A percentile compares a stretch with the other conserved stretches of the same genome.
Evolutionary conservation across 2,888 invertebrate genomes (phyloP).

Genomic region (Catocala nupta): DNA sequence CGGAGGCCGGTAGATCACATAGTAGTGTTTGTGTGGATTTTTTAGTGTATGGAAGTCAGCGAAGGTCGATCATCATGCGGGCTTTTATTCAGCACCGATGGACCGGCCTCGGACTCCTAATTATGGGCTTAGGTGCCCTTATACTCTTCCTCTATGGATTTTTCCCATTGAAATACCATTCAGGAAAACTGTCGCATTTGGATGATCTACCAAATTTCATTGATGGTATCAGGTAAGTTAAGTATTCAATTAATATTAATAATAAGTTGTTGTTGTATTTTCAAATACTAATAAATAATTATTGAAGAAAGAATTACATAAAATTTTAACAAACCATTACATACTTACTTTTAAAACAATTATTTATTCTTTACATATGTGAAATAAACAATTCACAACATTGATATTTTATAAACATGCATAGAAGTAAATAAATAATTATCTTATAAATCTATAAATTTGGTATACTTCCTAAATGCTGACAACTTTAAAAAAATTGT

Average conservation of each 20-base stretch:
- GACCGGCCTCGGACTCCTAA: slow-evolving; percentile 77
- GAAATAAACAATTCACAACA: no score
- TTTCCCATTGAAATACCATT: slow-evolving; percentile 87
- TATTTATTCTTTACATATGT: no score
- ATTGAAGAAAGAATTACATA: no score
- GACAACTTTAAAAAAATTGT: background rate
- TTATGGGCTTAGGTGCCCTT: slow-evolving; percentile 72
- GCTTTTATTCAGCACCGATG: slow-evolving; percentile 79
- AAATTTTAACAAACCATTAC: no score
- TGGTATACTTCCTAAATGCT: no score
- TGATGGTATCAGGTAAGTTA: slow-evolving; percentile 82
- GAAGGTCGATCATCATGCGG: slow-evolving; percentile 64
- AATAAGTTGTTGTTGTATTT: no score
- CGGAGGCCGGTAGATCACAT: slow-evolving; percentile 26
- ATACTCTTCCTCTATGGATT: slow-evolving; percentile 88
- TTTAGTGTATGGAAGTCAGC: slow-evolving; percentile 29
- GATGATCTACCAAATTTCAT: slow-evolving; percentile 86
- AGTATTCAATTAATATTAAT: no score
- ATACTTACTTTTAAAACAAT: no score
- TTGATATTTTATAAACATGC: no score
- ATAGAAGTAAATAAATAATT: no score
- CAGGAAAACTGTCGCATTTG: slow-evolving; percentile 79
- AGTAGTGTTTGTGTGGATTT: slow-evolving; percentile 34
- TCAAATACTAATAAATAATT: no score
- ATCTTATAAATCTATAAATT: no score